Evolutionary conservation across 2,888 invertebrate species (phyloP), one percentile per base, ranked within the genome.

Genomic region (Hedychridium roseum): DNA sequence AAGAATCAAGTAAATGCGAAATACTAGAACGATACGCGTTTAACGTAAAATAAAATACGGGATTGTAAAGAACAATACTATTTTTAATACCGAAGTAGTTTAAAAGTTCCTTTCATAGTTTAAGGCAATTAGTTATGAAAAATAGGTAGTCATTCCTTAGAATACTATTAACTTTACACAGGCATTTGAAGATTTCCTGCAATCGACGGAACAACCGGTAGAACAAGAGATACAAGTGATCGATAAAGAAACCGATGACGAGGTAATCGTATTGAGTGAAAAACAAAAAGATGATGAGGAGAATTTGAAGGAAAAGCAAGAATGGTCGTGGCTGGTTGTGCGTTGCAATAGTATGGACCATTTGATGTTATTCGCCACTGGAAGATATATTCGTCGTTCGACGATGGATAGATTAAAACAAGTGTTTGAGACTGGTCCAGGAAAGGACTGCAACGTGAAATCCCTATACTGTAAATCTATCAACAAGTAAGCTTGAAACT

Each of bases 391-490:
- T 27, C 67, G 47, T 51, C 58, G 66, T 2, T 38, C 49, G 6
- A 67, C 73, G 2, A 75, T 78, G 74, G 73, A 76, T 37, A 68
- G 62, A 42, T 64, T 79, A 35, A 76, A 74, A 40, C 66, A 71
- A 23, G 62, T 71, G 2, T 79, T 68, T 40, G 73, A 76, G 46
- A 61, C 48, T 38, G 78, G 77, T 9, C 40, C 68, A 2, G 78
- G 78, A 42, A 76, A 72, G 41, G 66, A 74, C 53, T 75, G 75
- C 51, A 78, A 76, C 42, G 76, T 79, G 1, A 79, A 78, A 44
- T 78, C 78, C 12, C 61, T 79, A n/a, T 78, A 78, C 46, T 78
- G 77, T 54, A 78, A 78, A 56, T 70, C 72, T 2, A 62, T 73
- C 9, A 57, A 69, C 34, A 79, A 70, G 78, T 78, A 66, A 66